Conservation (phyloP, 2,113 vertebrate species). For the Sapayoa aenigma region DNA sequence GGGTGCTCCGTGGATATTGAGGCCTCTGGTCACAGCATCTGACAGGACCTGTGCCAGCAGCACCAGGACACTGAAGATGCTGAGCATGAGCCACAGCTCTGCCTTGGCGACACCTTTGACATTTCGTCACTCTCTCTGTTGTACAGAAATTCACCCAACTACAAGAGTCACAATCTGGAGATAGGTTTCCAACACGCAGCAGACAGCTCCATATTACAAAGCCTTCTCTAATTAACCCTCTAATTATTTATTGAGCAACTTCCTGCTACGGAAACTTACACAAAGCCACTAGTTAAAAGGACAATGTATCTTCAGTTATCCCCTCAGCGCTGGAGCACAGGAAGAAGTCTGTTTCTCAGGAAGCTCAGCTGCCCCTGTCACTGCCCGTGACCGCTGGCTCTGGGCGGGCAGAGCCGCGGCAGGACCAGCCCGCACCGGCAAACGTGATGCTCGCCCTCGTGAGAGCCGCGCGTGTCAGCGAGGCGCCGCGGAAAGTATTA, state of each 20-base stretch:
- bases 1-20: not conserved
- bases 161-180: not conserved
- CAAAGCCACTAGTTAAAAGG: constrained; percentile 9
- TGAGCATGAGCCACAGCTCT: not conserved
- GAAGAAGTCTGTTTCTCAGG: not conserved
- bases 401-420: rapidly evolving
- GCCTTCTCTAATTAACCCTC: not conserved
- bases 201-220: not conserved
- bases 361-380: not conserved
- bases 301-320: not conserved
- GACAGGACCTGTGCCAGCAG: not conserved
- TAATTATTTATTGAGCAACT: constrained; percentile 49
- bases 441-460: rapidly evolving
- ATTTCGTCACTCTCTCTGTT: rapidly evolving
- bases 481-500: not conserved
- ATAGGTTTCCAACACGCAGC: rapidly evolving
- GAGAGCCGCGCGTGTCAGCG: rapidly evolving
- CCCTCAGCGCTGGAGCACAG: not conserved
- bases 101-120: not conserved
- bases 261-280: constrained; percentile 33
- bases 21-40: rapidly evolving
- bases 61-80: rapidly evolving
- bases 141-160: rapidly evolving
- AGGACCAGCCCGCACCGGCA: not conserved
- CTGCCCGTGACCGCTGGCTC: not conserved